Evolutionary conservation across 2,888 invertebrate species (phyloP).

Genomic region (Crossocerus cetratus): DNA sequence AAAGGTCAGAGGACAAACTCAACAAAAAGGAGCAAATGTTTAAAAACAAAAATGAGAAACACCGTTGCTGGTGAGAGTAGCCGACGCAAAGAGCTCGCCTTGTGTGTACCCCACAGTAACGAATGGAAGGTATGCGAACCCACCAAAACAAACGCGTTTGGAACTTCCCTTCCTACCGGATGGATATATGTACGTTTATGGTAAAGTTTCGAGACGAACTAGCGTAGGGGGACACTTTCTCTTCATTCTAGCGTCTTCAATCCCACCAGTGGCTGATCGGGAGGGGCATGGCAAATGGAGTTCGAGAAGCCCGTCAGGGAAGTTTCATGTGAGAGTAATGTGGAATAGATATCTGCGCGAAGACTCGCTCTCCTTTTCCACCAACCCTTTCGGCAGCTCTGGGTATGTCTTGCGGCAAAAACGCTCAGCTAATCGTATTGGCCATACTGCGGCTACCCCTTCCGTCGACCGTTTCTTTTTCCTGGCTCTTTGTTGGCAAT

Average conservation of each 20-base stretch:
- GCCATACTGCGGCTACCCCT: neutral
- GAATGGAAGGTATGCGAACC: neutral
- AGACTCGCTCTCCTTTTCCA: conserved; percentile 13
- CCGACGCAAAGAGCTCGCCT: neutral
- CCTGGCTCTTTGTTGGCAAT: conserved; percentile 19
- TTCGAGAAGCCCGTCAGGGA: conserved; percentile 40
- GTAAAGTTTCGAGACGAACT: neutral
- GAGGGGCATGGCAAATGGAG: conserved; percentile 39
- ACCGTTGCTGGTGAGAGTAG: neutral
- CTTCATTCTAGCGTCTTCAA: conserved; percentile 7
- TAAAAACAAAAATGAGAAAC: neutral
- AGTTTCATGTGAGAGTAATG: conserved; percentile 46
- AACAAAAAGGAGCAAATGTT: neutral
- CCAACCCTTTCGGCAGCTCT: conserved; percentile 22
- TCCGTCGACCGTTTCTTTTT: conserved; percentile 15
- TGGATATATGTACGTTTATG: too few relatives aligned
- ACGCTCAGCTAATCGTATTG: conserved; percentile 36
- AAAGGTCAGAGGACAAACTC: neutral
- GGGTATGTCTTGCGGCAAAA: conserved; percentile 12
- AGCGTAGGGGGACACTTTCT: conserved; percentile 26
- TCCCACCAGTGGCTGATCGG: conserved; percentile 9
- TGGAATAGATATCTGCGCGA: conserved; percentile 40
- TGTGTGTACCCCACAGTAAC: neutral
- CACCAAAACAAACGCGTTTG: too few relatives aligned
- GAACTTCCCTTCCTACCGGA: too few relatives aligned